Evolutionary conservation across 1,140 invertebrate species (phyloP).

Genomic region (Heliothis virescens): DNA sequence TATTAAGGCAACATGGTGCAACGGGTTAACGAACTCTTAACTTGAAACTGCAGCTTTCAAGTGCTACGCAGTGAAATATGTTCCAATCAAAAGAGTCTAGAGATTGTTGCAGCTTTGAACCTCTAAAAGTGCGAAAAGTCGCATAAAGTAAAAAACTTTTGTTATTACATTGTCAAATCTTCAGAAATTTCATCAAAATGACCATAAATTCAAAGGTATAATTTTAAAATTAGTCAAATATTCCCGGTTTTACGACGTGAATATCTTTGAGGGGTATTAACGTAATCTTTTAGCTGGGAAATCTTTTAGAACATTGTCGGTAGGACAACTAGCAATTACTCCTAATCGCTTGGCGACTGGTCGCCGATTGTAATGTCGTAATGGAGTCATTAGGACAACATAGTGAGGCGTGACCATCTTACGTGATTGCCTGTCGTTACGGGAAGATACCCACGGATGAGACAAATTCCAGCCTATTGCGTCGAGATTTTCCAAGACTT

Average conservation of each 20-base stretch:
- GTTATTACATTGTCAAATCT: constrained; percentile 14
- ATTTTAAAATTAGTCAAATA: constrained; percentile 22
- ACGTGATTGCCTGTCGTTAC: constrained; percentile 25
- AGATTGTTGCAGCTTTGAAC: neutral
- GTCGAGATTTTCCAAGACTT: neutral
- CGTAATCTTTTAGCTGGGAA: constrained; percentile 24
- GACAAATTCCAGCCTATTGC: neutral
- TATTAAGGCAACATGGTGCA: neutral
- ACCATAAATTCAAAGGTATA: neutral
- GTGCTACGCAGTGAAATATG: too few species aligned
- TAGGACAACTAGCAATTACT: constrained; percentile 10
- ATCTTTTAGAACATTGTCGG: constrained; percentile 5
- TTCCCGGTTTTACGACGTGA: constrained; percentile 12
- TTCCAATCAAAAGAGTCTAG: neutral
- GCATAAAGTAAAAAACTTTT: constrained; percentile 12
- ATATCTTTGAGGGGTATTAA: neutral
- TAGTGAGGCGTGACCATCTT: constrained; percentile 22
- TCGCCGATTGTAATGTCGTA: neutral
- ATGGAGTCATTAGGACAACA: constrained; percentile 15
- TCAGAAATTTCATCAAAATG: constrained; percentile 21
- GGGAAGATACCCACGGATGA: neutral
- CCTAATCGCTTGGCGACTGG: constrained; percentile 19
- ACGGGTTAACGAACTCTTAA: constrained; percentile 7
- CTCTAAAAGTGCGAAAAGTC: constrained; percentile 12
- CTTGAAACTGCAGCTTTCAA: neutral